Evolutionary conservation across 2,888 invertebrate genomes (phyloP).

Genomic region (Phorcus lineatus): DNA sequence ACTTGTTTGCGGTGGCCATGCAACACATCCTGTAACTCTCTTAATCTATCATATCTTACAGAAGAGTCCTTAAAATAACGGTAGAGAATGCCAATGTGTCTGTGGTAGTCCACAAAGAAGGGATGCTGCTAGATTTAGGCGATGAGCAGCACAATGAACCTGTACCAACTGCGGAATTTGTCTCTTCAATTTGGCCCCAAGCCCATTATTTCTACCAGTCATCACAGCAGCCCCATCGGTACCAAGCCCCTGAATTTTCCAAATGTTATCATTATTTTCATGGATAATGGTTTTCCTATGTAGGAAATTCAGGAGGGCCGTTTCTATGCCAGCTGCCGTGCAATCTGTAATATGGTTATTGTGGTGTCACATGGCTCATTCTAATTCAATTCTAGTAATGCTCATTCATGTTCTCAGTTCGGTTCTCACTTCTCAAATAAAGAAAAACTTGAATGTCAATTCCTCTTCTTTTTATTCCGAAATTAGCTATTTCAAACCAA

Average conservation of each 20-base stretch:
- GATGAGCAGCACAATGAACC: slow-evolving; percentile 14
- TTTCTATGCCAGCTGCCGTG: slow-evolving; percentile 9
- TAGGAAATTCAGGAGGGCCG: neutral
- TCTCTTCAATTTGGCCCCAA: neutral
- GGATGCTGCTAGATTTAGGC: neutral
- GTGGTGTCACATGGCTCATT: no score
- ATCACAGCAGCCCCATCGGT: slow-evolving; percentile 23
- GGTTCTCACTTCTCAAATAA: no score
- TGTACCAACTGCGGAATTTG: neutral
- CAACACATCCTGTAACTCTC: neutral
- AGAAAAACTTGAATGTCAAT: no score
- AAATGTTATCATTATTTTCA: neutral
- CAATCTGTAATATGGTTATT: slow-evolving; percentile 13
- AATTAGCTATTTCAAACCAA: no score
- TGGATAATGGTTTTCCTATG: neutral
- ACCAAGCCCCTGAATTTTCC: neutral
- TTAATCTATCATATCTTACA: neutral
- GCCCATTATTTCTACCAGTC: slow-evolving; percentile 17
- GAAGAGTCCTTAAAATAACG: neutral
- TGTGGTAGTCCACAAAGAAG: neutral
- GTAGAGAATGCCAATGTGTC: neutral
- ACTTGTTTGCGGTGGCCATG: neutral
- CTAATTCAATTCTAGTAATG: no score
- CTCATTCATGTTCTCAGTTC: no score
- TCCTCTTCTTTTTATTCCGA: no score